phyloP scores from a whole-genome alignment of 2,113 vertebrate genomes.

The Tachysurus vachellii region DNA sequence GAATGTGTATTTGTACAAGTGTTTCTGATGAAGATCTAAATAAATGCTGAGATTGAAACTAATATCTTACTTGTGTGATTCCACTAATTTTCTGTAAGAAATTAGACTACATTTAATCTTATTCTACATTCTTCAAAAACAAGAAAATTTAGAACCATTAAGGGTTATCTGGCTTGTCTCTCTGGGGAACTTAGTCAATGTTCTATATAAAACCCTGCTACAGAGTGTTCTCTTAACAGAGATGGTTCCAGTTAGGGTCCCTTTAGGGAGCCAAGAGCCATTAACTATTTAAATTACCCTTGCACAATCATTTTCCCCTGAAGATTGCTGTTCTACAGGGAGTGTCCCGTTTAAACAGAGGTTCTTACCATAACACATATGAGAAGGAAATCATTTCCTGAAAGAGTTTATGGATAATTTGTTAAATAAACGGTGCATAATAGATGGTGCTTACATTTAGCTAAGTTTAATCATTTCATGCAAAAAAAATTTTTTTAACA shows the following conservation, averaged over 20 bases:
- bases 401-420: not conserved
- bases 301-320: not conserved
- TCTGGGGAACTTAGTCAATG: not conserved
- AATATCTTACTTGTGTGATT: not conserved
- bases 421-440: not conserved
- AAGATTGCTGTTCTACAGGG: not conserved
- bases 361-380: not conserved
- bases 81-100: not conserved
- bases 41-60: not conserved
- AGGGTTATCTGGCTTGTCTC: not conserved
- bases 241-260: not conserved
- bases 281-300: constrained; percentile 12
- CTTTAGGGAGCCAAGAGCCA: not conserved
- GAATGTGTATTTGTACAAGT: not conserved
- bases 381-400: not conserved
- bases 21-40: not conserved
- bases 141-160: not conserved
- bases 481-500: not conserved
- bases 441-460: not conserved
- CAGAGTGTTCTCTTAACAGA: not conserved
- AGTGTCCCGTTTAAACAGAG: not conserved
- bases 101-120: not conserved
- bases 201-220: not conserved
- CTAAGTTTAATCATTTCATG: not conserved
- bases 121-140: not conserved